Evolutionary conservation across 2,797 vertebrate species (phyloP).

Genomic region (Liasis olivaceus): DNA sequence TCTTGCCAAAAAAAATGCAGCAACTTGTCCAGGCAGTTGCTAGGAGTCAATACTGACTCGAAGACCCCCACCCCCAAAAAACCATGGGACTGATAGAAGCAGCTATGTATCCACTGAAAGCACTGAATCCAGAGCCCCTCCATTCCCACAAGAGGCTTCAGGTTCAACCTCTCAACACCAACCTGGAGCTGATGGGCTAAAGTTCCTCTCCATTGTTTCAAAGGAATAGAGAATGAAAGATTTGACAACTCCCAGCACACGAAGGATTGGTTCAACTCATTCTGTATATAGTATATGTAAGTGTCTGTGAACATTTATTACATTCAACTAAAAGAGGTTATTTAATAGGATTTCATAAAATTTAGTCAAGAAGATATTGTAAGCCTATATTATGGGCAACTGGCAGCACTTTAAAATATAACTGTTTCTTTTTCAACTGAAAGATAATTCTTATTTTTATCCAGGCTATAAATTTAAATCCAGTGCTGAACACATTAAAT

Average conservation of each 20-base stretch:
- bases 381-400: slow-evolving; percentile 8
- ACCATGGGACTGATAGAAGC: neutral
- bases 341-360: slow-evolving; percentile 38
- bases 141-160: neutral
- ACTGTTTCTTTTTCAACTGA: slow-evolving; percentile 25
- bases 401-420: slow-evolving; percentile 30
- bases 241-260: neutral
- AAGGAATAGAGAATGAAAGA: neutral
- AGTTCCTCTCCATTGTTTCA: neutral
- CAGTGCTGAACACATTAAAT: neutral
- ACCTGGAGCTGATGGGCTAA: neutral
- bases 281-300: neutral
- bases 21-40: neutral
- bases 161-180: neutral
- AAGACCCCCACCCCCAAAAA: neutral
- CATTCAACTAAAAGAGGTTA: neutral
- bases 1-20: no score
- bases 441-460: neutral
- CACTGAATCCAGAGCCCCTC: neutral
- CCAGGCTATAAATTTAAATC: neutral
- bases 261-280: neutral
- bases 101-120: neutral
- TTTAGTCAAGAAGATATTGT: slow-evolving; percentile 20
- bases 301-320: neutral
- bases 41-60: neutral